These are phyloP conservation scores for Paramuricea clavata DNA, from an alignment of 92 coral and sea anemone genomes.

Conservation along the genomic window DNA sequence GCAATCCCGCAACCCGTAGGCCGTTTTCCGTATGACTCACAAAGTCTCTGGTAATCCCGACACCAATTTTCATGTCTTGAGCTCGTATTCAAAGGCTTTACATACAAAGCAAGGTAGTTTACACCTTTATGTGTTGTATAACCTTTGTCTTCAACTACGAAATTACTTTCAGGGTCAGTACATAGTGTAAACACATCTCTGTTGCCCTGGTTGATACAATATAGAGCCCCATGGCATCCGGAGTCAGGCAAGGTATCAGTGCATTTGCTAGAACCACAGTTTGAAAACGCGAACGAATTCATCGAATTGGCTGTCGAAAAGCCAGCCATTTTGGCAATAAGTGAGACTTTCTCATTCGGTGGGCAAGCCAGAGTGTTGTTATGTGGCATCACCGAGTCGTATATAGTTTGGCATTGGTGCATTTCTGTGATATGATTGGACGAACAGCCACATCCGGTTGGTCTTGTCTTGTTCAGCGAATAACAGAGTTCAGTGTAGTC, in stretches of 20 bases:
- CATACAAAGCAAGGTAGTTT: constrained; percentile 29
- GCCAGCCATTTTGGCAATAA: constrained; percentile 55
- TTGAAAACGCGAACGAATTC: constrained; percentile 63
- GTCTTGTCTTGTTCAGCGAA: constrained; percentile 34
- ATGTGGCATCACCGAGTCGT: constrained; percentile 55
- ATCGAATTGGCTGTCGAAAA: constrained; percentile 5
- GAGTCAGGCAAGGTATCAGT: constrained; percentile 42
- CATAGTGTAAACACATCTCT: constrained; percentile 63
- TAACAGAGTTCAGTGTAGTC: constrained; percentile 64
- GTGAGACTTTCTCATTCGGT: constrained; percentile 48
- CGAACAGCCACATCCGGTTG: constrained; percentile 70
- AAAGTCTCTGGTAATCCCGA: constrained; percentile 68
- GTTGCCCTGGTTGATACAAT: constrained; percentile 37
- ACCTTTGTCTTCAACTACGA: constrained; percentile 54
- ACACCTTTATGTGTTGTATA: background rate
- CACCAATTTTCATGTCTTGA: constrained; percentile 72
- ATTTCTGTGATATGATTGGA: constrained; percentile 38
- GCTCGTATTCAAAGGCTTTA: constrained; percentile 37
- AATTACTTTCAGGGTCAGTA: constrained; percentile 53
- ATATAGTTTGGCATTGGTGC: constrained; percentile 51
- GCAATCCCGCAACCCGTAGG: constrained; percentile 61
- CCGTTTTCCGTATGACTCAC: constrained; percentile 60
- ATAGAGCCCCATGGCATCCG: constrained; percentile 45
- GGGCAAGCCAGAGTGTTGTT: constrained; percentile 65
- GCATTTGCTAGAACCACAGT: constrained; percentile 48